phyloP scores from a whole-genome alignment of 2,113 vertebrate genomes.

The Lathamus discolor region DNA sequence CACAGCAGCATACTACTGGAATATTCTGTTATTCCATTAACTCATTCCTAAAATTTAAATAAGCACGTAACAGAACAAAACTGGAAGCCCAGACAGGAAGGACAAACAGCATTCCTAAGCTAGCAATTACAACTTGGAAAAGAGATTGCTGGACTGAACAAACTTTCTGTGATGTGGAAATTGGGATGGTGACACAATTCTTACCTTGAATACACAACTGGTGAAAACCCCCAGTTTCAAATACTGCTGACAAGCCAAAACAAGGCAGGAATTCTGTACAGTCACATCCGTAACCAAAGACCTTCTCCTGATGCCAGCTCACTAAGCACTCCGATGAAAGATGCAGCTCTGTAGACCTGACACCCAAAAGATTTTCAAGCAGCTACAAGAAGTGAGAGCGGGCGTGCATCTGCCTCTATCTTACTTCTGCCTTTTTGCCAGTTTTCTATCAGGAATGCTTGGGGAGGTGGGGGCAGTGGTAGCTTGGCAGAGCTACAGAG shows the following conservation, averaged over 20 bases:
- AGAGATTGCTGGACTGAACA: neutral
- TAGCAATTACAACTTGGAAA: neutral
- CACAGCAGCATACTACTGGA: neutral
- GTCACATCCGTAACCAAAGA: neutral
- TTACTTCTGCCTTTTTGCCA: neutral
- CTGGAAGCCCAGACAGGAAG: neutral
- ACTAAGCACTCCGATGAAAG: neutral
- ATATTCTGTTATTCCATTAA: neutral
- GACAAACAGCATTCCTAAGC: neutral
- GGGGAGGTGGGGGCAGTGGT: neutral
- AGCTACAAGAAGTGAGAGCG: neutral
- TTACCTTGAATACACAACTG: neutral
- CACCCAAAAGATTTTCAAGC: neutral
- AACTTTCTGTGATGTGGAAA: neutral
- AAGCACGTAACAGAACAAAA: neutral
- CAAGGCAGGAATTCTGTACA: neutral
- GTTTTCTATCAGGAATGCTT: neutral
- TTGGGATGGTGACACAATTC: neutral
- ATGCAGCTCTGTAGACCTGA: accelerated
- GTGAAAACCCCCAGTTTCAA: neutral
- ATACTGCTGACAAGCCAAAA: neutral
- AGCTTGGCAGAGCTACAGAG: neutral
- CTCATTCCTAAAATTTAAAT: neutral
- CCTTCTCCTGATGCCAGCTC: neutral
- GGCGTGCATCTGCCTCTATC: neutral